A percentile compares a stretch with the other conserved stretches of the same genome.
phyloP scores from a whole-genome alignment of 2,888 invertebrate species.

The Gerris lacustris region DNA sequence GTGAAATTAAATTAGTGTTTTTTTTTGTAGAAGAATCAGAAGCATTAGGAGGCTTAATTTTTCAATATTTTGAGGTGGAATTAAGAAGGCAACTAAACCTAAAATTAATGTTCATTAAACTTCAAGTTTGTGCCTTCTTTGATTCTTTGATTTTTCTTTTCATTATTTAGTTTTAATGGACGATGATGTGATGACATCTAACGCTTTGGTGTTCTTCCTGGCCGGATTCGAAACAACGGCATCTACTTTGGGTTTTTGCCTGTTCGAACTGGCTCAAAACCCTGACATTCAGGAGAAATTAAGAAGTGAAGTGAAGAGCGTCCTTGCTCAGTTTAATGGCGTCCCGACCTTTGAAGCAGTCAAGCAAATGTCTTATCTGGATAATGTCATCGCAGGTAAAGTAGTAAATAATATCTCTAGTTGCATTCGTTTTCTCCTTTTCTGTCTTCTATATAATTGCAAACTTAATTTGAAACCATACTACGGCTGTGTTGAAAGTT shows the following conservation, averaged over 20 bases:
- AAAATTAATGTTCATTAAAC: too few relatives aligned
- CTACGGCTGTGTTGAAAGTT: too few relatives aligned
- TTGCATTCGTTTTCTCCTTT: background rate
- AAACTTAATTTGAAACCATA: too few relatives aligned
- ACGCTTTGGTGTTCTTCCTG: slow-evolving; percentile 40
- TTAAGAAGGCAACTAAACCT: too few relatives aligned
- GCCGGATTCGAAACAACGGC: slow-evolving; percentile 45
- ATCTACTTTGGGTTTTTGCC: slow-evolving; percentile 43
- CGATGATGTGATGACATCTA: slow-evolving; percentile 34
- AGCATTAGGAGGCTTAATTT: too few relatives aligned
- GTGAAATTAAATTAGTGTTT: too few relatives aligned
- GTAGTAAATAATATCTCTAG: background rate
- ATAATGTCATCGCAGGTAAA: slow-evolving; percentile 41
- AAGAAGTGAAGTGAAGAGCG: slow-evolving; percentile 39
- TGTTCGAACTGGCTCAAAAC: slow-evolving; percentile 44
- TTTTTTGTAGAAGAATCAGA: too few relatives aligned
- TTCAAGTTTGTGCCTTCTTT: too few relatives aligned
- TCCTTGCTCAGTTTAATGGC: slow-evolving; percentile 36
- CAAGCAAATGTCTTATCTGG: slow-evolving; percentile 42
- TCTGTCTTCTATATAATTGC: too few relatives aligned
- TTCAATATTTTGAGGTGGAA: too few relatives aligned
- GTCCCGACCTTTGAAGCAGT: slow-evolving; percentile 41
- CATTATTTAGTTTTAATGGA: background rate
- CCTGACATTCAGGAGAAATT: slow-evolving; percentile 41
- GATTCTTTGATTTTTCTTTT: too few relatives aligned